These are phyloP conservation scores for Aethes cnicana DNA, from an alignment of 2,888 invertebrate genomes.

Conservation along the genomic window DNA sequence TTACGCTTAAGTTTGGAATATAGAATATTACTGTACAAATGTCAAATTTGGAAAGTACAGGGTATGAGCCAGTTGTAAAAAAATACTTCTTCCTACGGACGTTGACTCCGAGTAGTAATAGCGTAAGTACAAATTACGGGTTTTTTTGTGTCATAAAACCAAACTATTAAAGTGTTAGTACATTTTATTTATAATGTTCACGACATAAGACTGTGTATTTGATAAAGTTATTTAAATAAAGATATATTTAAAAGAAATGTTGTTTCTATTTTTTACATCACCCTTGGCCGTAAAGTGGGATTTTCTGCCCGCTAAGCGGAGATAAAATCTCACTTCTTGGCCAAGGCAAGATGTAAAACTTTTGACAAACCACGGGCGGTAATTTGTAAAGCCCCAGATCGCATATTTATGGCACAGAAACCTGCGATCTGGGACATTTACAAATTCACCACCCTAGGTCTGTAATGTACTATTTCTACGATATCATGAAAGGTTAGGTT, in stretches of 20 bases:
- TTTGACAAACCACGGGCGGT: no score
- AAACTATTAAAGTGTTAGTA: slow-evolving; percentile 40
- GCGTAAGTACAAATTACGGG: slow-evolving; percentile 45
- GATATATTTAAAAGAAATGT: background rate
- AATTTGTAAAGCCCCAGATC: no score
- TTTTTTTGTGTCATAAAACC: slow-evolving; percentile 47
- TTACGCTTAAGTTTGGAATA: slow-evolving; percentile 12
- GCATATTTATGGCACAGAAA: no score
- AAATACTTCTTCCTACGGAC: slow-evolving; percentile 9
- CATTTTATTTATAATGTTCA: slow-evolving; percentile 32
- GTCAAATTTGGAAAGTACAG: slow-evolving; percentile 51
- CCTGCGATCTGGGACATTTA: no score
- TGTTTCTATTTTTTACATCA: background rate
- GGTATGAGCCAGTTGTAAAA: slow-evolving; percentile 40
- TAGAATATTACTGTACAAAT: slow-evolving; percentile 17
- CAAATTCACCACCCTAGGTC: no score
- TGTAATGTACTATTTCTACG: no score
- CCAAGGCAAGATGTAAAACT: no score
- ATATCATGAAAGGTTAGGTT: no score
- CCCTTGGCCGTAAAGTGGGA: no score
- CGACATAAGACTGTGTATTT: slow-evolving; percentile 47
- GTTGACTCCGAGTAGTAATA: slow-evolving; percentile 25
- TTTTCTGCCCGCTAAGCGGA: no score
- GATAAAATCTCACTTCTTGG: no score
- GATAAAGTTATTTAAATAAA: slow-evolving; percentile 8